Conservation (phyloP, 2,797 vertebrate species). For the Selene dorsalis region DNA sequence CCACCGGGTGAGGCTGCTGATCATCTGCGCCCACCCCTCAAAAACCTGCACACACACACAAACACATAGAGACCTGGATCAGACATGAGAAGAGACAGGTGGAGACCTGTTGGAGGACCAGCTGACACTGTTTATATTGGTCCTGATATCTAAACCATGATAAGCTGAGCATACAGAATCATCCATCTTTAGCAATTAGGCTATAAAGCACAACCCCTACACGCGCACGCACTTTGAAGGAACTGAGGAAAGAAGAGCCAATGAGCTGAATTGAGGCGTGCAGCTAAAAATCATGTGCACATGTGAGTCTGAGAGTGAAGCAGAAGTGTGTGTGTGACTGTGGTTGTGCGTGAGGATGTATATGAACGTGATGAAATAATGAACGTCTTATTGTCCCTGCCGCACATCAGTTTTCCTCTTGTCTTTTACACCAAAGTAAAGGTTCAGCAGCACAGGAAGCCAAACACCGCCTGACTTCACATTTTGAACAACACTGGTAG, state of each 20-base stretch:
- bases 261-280: conserved; percentile 51
- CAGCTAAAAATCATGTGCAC: conserved; percentile 54
- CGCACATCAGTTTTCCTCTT: not conserved
- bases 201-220: conserved; percentile 21
- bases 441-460: conserved; percentile 12
- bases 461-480: conserved; percentile 33
- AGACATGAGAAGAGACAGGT: not conserved
- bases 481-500: conserved; percentile 17
- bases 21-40: conserved; percentile 27
- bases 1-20: conserved; percentile 46
- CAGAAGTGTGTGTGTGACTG: conserved; percentile 30
- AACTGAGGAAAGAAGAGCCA: conserved; percentile 57
- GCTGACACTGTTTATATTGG: conserved; percentile 29
- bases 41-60: not conserved
- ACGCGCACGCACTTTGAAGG: conserved; percentile 22
- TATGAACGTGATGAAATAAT: conserved; percentile 23
- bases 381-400: not conserved
- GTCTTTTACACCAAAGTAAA: not conserved
- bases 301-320: conserved; percentile 46
- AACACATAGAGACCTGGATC: conserved; percentile 1
- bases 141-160: conserved; percentile 41
- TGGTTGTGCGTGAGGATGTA: conserved; percentile 30
- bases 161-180: conserved; percentile 40
- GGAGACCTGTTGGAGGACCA: conserved; percentile 17
- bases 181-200: conserved; percentile 49